Evolutionary conservation across 2,113 vertebrate species (phyloP), one percentile per base, ranked within the genome.

Genomic region (Agelaius phoeniceus): DNA sequence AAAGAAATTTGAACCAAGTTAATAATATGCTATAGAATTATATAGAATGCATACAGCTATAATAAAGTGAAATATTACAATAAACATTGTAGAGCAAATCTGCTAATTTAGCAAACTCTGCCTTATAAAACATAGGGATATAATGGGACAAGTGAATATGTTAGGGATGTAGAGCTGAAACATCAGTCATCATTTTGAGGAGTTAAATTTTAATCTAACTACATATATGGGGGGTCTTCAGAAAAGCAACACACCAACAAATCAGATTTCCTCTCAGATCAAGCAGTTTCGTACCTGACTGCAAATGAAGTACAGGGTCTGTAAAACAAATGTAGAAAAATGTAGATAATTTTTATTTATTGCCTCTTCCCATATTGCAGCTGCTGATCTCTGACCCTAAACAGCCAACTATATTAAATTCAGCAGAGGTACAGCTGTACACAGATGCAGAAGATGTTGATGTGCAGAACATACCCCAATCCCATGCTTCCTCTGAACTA

Each of bases 331-430:
- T 5, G 51, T 74, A 77, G 88, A 90, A 93, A 97, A 93, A 89
- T 58, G 55, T 75, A 22, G 76, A 94, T 91, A 4, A 39, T 74
- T 87, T 82, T 59, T 84, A 66, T 71, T 67, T 96, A 91, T 96
- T 90, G 74, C 94, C 90, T 91, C 92, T 96, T 93, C 96, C 95
- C 77, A 84, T 97, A 97, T 97, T 97, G 96, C 94, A 97, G 91
- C 52, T 87, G 89, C 96, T 97, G 96, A 97, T 96, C 96, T 97
- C 93, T 94, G 97, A 93, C 71, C 85, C 84, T 68, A 61, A 79
- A 80, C 67, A 90, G 55, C 66, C 94, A 95, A 79, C 62, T 61
- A 37, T 52, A 83, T 52, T 82, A 76, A 95, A 85, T 77, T 84
- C 57, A 87, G 80, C 61, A 85, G 51, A 90, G 68, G 58, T 78